Conservation (phyloP, 2,797 vertebrate genomes). For the Poecilia wingei region DNA sequence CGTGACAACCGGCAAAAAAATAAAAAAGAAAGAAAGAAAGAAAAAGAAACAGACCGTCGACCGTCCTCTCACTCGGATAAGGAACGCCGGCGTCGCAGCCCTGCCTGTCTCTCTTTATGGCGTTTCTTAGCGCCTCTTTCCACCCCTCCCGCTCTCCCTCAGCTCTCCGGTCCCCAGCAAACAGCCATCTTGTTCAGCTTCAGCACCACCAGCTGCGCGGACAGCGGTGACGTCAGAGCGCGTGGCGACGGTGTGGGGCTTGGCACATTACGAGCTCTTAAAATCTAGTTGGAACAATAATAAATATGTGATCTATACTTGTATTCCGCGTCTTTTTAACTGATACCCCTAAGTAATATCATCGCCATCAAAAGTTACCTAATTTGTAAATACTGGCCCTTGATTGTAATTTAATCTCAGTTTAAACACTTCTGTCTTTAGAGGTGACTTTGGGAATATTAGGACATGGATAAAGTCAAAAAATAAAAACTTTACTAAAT, state of each 20-base stretch:
- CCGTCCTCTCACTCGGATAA: constrained; percentile 21
- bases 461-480: neutral
- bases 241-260: constrained; percentile 31
- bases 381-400: neutral
- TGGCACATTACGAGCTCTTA: neutral
- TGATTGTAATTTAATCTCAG: neutral
- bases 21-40: neutral
- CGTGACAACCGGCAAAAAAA: constrained; percentile 25
- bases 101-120: neutral
- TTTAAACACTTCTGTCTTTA: neutral
- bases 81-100: constrained; percentile 10
- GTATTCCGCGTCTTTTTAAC: neutral
- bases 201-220: constrained; percentile 82
- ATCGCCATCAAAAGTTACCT: neutral
- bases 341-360: neutral
- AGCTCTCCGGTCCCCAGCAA: constrained; percentile 68
- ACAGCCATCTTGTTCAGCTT: constrained; percentile 88
- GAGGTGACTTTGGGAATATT: neutral
- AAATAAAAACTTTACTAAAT: neutral
- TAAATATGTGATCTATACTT: neutral
- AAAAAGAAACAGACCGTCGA: neutral
- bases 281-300: neutral
- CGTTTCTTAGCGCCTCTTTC: constrained; percentile 10
- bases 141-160: constrained; percentile 46
- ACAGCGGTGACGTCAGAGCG: constrained; percentile 84